Evolutionary conservation across 2,113 vertebrate species (phyloP).

Genomic region (Dromas ardeola): DNA sequence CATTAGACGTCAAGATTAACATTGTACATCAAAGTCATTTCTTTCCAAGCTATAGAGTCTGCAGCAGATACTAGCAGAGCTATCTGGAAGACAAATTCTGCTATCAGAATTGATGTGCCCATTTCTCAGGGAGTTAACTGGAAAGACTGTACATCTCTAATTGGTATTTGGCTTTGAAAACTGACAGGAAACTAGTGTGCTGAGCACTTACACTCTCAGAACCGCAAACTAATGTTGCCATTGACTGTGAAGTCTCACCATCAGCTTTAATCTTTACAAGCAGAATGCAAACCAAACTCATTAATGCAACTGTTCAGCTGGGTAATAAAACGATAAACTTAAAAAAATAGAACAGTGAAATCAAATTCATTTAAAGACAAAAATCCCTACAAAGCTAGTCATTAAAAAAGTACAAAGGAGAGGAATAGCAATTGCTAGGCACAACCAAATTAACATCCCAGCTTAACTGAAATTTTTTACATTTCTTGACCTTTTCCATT

Average conservation of each 20-base stretch:
- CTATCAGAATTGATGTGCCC: background rate
- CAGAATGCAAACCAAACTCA: constrained; percentile 30
- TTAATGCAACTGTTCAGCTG: background rate
- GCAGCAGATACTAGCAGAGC: background rate
- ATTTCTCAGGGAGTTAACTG: constrained; percentile 13
- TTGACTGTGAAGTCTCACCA: background rate
- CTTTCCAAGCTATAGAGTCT: background rate
- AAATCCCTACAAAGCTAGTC: constrained; percentile 34
- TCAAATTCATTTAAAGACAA: constrained; percentile 43
- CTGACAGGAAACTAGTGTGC: background rate
- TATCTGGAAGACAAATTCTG: background rate
- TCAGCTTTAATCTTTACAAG: constrained; percentile 28
- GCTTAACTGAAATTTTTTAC: constrained; percentile 33
- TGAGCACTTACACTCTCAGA: background rate
- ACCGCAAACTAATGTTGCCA: constrained; percentile 11
- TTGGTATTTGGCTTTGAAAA: constrained; percentile 29
- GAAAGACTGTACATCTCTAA: background rate
- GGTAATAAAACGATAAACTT: constrained; percentile 21
- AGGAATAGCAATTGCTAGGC: background rate
- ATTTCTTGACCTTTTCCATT: constrained; percentile 47
- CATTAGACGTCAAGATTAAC: background rate
- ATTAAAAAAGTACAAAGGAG: constrained; percentile 20
- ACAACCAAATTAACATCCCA: constrained; percentile 19
- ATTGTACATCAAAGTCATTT: background rate
- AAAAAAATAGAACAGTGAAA: background rate